Percentiles rank a stretch among this genome's conserved stretches.
Evolutionary conservation across 2,888 invertebrate genomes (phyloP).

Genomic region (Parapristionchus giblindavisi): DNA sequence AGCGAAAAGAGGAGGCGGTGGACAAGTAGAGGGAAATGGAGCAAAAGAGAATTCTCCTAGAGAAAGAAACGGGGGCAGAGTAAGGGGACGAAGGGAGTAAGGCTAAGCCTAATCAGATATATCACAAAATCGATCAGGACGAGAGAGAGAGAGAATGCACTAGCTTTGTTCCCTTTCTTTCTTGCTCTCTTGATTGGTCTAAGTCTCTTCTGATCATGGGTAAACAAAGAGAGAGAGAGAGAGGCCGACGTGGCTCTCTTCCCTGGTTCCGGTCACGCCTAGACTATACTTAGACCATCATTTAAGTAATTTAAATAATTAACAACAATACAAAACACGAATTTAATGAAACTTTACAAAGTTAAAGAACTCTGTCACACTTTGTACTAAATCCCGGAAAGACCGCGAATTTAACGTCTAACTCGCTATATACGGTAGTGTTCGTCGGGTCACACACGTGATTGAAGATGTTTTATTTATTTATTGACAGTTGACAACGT

Average conservation of each 20-base stretch:
- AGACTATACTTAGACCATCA: too few relatives aligned
- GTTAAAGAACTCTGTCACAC: not conserved
- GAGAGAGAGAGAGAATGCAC: too few relatives aligned
- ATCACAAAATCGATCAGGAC: not conserved
- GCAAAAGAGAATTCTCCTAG: constrained; percentile 26
- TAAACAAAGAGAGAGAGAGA: constrained; percentile 16
- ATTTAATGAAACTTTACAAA: not conserved
- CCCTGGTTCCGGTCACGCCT: too few relatives aligned
- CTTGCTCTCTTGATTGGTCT: constrained; percentile 8
- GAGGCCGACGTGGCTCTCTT: constrained; percentile 3
- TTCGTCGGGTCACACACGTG: too few relatives aligned
- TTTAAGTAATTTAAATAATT: not conserved
- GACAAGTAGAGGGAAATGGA: constrained; percentile 37
- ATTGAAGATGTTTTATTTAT: too few relatives aligned
- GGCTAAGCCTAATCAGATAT: not conserved
- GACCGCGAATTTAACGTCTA: not conserved
- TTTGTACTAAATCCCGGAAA: not conserved
- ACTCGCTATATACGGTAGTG: constrained; percentile 1
- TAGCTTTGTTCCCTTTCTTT: too few relatives aligned
- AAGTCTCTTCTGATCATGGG: constrained; percentile 5
- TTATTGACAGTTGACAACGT: too few relatives aligned
- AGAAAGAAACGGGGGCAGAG: constrained; percentile 30
- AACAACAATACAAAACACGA: not conserved
- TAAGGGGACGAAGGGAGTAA: not conserved
- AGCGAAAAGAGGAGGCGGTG: too few relatives aligned